phyloP scores from a whole-genome alignment of 2,113 vertebrate genomes.

The Genyomyrus donnyi region DNA sequence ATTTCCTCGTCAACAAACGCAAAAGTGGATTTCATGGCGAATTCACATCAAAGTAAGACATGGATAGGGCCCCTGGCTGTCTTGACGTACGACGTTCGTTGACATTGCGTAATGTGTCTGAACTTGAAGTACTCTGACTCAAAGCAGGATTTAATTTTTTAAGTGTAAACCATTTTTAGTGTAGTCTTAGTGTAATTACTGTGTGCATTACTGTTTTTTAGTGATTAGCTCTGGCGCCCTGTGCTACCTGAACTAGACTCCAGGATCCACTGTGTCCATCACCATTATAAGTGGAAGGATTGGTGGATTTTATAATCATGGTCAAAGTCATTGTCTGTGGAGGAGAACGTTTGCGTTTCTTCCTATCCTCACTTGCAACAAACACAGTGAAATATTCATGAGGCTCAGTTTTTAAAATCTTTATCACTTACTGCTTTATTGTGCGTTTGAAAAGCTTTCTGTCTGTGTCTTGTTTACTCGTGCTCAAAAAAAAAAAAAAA shows the following conservation, averaged over 20 bases:
- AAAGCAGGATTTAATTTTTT: not conserved
- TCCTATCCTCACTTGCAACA: not conserved
- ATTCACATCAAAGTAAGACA: conserved; percentile 12
- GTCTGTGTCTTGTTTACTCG: not conserved
- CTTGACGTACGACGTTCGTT: not conserved
- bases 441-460: not conserved
- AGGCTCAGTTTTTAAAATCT: not conserved
- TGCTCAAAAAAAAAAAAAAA: not conserved
- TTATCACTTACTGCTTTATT: not conserved
- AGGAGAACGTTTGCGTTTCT: not conserved
- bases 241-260: not conserved
- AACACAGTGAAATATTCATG: not conserved
- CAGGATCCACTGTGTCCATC: not conserved
- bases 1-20: not conserved
- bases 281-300: not conserved
- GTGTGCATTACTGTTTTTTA: not conserved
- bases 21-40: conserved; percentile 2
- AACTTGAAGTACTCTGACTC: not conserved
- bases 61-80: not conserved
- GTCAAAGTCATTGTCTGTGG: not conserved
- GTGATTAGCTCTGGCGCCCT: not conserved
- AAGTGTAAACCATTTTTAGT: not conserved
- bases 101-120: conserved; percentile 18
- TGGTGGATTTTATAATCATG: not conserved
- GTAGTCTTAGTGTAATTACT: not conserved